Evolutionary conservation across 2,888 invertebrate genomes (phyloP).

Genomic region (Masnerella sp.): DNA sequence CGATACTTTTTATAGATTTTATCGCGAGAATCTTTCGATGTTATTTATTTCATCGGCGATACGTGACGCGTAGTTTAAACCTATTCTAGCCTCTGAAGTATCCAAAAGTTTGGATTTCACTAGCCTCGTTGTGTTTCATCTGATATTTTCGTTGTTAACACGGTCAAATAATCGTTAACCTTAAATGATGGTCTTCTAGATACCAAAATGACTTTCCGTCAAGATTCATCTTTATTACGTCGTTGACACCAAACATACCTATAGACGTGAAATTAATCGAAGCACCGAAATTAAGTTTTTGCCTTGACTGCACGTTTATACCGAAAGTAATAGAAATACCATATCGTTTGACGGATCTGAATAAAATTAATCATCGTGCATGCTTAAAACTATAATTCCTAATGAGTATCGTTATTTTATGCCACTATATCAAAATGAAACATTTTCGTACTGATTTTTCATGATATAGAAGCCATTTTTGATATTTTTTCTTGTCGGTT

Average conservation of each 20-base stretch:
- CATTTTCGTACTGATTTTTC: slow-evolving; percentile 55
- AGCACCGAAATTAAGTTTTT: slow-evolving; percentile 47
- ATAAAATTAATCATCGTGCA: slow-evolving; percentile 61
- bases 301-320: no score
- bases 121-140: slow-evolving; percentile 56
- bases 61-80: slow-evolving; percentile 55
- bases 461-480: slow-evolving; percentile 56
- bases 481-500: slow-evolving; percentile 65
- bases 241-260: slow-evolving; percentile 48
- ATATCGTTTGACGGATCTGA: no score
- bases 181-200: slow-evolving; percentile 45
- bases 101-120: slow-evolving; percentile 56
- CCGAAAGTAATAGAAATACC: no score
- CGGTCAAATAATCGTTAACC: slow-evolving; percentile 59
- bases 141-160: slow-evolving; percentile 56
- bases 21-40: slow-evolving; percentile 57
- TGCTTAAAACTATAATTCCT: slow-evolving; percentile 46
- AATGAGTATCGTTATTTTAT: slow-evolving; percentile 53
- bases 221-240: slow-evolving; percentile 60
- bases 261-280: slow-evolving; percentile 32
- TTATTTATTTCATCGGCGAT: slow-evolving; percentile 60
- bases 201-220: slow-evolving; percentile 49
- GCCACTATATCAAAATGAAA: slow-evolving; percentile 54
- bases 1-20: slow-evolving; percentile 63
- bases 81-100: slow-evolving; percentile 37